These are phyloP conservation scores for Hedychridium roseum DNA, from an alignment of 2,888 invertebrate genomes.

Conservation along the genomic window DNA sequence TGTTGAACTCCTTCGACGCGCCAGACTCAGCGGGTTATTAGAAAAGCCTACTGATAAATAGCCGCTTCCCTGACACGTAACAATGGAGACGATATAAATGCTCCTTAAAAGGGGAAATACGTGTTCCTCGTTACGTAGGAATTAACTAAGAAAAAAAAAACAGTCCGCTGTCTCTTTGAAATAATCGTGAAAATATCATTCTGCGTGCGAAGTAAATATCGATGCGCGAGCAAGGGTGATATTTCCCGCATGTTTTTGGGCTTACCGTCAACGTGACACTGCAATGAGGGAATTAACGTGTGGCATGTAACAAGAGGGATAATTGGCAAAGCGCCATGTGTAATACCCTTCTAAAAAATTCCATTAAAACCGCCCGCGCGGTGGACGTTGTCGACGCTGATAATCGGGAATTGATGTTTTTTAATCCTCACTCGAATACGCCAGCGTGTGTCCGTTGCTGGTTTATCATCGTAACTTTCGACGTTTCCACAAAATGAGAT, in stretches of 20 bases:
- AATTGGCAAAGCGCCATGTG: constrained; percentile 40
- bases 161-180: too few relatives aligned
- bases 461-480: too few relatives aligned
- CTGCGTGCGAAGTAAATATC: too few relatives aligned
- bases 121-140: too few relatives aligned
- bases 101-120: too few relatives aligned
- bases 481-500: constrained; percentile 41
- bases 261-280: too few relatives aligned
- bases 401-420: constrained; percentile 59
- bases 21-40: constrained; percentile 35
- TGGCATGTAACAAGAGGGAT: constrained; percentile 20
- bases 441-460: too few relatives aligned
- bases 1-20: constrained; percentile 36
- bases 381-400: constrained; percentile 31
- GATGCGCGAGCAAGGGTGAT: too few relatives aligned
- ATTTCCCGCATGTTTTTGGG: too few relatives aligned
- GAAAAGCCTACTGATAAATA: constrained; percentile 42
- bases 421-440: constrained; percentile 29
- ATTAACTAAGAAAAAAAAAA: too few relatives aligned
- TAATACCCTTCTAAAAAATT: constrained; percentile 62
- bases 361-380: constrained; percentile 52
- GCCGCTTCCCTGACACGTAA: constrained; percentile 27
- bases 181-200: too few relatives aligned
- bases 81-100: too few relatives aligned
- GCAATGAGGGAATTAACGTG: constrained; percentile 20